Evolutionary conservation across 2,113 vertebrate species (phyloP).

Genomic region (Acanthisitta chloris): DNA sequence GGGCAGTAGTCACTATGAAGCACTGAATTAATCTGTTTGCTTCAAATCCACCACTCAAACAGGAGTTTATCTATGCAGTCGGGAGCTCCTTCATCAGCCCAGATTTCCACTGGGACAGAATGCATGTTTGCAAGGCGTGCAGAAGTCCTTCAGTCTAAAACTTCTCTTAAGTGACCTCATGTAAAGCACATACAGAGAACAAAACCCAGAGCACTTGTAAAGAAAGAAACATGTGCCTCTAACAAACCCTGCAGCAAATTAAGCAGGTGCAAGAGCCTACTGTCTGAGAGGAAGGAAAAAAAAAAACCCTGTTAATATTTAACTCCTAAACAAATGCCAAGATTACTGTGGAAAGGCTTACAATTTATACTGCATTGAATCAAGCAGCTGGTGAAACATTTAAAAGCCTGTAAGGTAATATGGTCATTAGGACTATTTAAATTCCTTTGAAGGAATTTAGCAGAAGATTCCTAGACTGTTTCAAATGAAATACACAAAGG

Average conservation of each 20-base stretch:
- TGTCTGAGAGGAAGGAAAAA: not conserved
- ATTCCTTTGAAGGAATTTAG: slow-evolving; percentile 24
- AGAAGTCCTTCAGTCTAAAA: not conserved
- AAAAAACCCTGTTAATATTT: slow-evolving; percentile 16
- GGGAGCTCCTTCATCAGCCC: not conserved
- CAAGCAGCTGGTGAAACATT: slow-evolving; percentile 19
- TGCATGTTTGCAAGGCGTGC: not conserved
- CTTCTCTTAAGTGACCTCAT: not conserved
- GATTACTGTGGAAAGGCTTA: slow-evolving; percentile 4
- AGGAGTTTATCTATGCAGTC: not conserved
- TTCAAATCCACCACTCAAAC: not conserved
- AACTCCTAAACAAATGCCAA: slow-evolving; percentile 34
- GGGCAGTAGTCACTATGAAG: not conserved
- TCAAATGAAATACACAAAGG: not conserved
- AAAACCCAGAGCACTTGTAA: not conserved
- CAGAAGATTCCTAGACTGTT: not conserved
- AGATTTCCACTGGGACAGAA: not conserved
- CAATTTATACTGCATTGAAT: not conserved
- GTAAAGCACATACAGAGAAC: not conserved
- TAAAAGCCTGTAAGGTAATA: slow-evolving; percentile 26
- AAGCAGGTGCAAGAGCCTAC: slow-evolving; percentile 29
- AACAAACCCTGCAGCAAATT: not conserved
- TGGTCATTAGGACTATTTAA: slow-evolving; percentile 32
- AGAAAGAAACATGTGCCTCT: not conserved
- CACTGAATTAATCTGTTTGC: not conserved